phyloP scores from a whole-genome alignment of 2,888 invertebrate genomes.

The Neoascia interrupta region DNA sequence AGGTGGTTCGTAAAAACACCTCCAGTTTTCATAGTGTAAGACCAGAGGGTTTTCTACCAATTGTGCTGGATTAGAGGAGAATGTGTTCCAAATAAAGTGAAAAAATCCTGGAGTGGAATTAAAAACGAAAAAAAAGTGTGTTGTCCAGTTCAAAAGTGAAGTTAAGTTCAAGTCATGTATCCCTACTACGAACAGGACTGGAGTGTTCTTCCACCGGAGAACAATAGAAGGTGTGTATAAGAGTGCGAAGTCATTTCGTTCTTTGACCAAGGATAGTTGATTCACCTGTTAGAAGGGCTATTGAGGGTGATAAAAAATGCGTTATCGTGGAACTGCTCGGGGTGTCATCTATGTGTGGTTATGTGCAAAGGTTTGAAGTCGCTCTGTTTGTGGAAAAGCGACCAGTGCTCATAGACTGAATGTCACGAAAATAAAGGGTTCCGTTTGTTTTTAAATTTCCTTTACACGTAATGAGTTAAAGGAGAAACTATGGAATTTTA shows the following conservation, averaged over 20 bases:
- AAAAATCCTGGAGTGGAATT: conserved; percentile 9
- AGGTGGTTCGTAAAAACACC: conserved; percentile 45
- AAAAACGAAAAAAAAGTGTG: conserved; percentile 5
- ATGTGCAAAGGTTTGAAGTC: not conserved
- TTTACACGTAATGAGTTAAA: not conserved
- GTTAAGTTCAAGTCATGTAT: conserved; percentile 77
- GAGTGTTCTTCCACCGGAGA: conserved; percentile 91
- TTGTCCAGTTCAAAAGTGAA: not conserved
- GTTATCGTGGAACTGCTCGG: conserved; percentile 33
- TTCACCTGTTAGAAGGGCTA: conserved; percentile 20
- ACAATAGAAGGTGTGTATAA: conserved; percentile 87
- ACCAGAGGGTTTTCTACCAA: conserved; percentile 1
- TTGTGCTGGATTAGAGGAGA: conserved; percentile 8
- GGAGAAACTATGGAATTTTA: too few relatives aligned
- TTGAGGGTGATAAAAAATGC: conserved; percentile 21
- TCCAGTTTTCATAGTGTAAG: conserved; percentile 1
- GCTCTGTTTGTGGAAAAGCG: not conserved
- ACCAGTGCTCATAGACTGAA: not conserved
- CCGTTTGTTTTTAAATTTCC: not conserved
- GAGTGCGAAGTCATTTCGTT: not conserved
- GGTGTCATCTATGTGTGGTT: conserved; percentile 48
- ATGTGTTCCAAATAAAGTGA: conserved; percentile 21
- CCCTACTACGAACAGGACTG: conserved; percentile 88
- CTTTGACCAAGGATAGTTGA: conserved; percentile 13
- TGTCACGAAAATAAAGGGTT: not conserved